Percentiles rank a stretch among this genome's conserved stretches.
phyloP scores from a whole-genome alignment of 2,888 invertebrate genomes.

The Steinernema carpocapsae region DNA sequence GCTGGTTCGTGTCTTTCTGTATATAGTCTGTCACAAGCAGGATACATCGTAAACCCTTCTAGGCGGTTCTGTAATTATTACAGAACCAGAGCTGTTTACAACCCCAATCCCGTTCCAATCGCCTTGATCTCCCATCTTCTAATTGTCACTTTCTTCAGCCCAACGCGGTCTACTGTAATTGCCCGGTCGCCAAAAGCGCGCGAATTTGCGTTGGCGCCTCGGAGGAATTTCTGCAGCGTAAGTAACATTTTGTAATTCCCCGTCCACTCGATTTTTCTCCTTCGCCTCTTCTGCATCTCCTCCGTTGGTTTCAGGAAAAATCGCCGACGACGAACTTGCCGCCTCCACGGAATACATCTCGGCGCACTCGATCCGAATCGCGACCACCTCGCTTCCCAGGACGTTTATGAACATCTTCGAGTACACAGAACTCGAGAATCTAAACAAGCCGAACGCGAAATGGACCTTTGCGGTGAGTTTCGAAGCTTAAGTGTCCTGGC shows the following conservation, averaged over 20 bases:
- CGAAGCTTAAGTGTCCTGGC: neutral
- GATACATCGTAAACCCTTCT: neutral
- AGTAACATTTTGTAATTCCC: conserved; percentile 3
- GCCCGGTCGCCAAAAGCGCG: conserved; percentile 51
- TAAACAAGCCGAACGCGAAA: conserved; percentile 49
- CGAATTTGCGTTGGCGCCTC: conserved; percentile 53
- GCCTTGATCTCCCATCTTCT: neutral
- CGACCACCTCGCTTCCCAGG: conserved; percentile 50
- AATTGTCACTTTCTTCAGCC: conserved; percentile 47
- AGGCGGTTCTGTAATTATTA: neutral
- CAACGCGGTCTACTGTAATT: conserved; percentile 57
- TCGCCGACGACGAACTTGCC: conserved; percentile 46
- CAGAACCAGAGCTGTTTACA: neutral
- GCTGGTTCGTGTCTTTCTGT: too few species aligned
- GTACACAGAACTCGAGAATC: conserved; percentile 57
- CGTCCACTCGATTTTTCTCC: neutral
- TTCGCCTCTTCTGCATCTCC: neutral
- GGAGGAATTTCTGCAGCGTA: conserved; percentile 47
- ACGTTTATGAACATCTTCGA: conserved; percentile 68
- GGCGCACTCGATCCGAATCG: conserved; percentile 57
- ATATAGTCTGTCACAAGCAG: neutral
- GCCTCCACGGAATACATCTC: conserved; percentile 53
- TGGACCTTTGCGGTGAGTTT: conserved; percentile 64
- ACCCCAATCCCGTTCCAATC: neutral
- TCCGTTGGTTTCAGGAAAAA: conserved; percentile 43